phyloP scores from a whole-genome alignment of 2,888 invertebrate species.

The Lepas anatifera region DNA sequence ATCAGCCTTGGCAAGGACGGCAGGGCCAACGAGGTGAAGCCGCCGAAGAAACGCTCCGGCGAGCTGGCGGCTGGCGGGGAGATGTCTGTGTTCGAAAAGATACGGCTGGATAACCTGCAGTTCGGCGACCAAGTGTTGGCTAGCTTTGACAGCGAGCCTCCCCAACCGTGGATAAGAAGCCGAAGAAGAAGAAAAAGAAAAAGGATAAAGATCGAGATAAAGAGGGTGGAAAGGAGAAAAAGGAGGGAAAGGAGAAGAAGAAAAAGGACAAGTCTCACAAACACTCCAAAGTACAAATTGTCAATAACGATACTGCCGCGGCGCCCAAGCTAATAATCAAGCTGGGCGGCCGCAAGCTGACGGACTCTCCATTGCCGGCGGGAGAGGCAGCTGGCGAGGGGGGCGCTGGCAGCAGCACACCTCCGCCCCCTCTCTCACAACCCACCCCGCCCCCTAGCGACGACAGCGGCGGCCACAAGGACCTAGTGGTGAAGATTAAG shows the following conservation, averaged over 20 bases:
- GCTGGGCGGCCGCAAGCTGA: slow-evolving; percentile 42
- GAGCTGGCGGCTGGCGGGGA: slow-evolving; percentile 12
- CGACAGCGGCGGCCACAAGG: slow-evolving; percentile 8
- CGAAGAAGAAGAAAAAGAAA: slow-evolving; percentile 39
- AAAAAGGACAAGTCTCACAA: slow-evolving; percentile 38
- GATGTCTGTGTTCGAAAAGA: slow-evolving; percentile 43
- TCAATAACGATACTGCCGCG: slow-evolving; percentile 14
- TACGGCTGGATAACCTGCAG: slow-evolving; percentile 75
- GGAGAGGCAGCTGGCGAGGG: no score
- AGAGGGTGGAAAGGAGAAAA: no score
- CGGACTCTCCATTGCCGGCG: neutral
- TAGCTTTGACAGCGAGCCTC: slow-evolving; percentile 45
- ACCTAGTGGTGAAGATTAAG: slow-evolving; percentile 9
- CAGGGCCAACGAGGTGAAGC: slow-evolving; percentile 1
- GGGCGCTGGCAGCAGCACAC: slow-evolving; percentile 12
- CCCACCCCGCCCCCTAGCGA: neutral
- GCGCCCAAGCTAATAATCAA: slow-evolving; percentile 65
- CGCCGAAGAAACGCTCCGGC: slow-evolving; percentile 19
- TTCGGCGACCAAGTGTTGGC: slow-evolving; percentile 72
- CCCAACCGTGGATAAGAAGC: slow-evolving; percentile 30
- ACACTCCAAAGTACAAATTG: slow-evolving; percentile 28
- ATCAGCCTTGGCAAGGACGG: neutral
- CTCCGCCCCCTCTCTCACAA: slow-evolving; percentile 15
- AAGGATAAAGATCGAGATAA: slow-evolving; percentile 46
- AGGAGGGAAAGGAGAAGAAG: slow-evolving; percentile 43